These are phyloP conservation scores for Oscheius sp. DNA, from an alignment of 2,888 invertebrate species.

Conservation along the genomic window DNA sequence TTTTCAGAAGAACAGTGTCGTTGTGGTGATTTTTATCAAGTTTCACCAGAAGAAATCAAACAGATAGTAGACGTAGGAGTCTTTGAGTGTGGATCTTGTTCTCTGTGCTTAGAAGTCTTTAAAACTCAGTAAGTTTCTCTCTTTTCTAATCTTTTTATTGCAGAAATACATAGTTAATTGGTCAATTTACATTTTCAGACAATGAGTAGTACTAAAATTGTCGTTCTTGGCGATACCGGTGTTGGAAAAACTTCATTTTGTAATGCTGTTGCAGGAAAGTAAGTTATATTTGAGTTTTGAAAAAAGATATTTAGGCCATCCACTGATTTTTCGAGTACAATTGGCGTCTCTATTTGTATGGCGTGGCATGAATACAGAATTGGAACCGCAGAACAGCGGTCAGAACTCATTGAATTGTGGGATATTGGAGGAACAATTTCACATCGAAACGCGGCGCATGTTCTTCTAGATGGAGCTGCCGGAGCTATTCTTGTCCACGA, in stretches of 20 bases:
- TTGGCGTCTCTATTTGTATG: conserved; percentile 81
- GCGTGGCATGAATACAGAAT: conserved; percentile 77
- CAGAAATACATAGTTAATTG: background rate
- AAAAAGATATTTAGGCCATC: conserved; percentile 71
- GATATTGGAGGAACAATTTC: conserved; percentile 94
- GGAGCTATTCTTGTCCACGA: conserved; percentile 97
- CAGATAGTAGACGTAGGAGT: conserved; percentile 61
- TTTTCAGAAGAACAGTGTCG: conserved; percentile 49
- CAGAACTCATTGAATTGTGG: conserved; percentile 83
- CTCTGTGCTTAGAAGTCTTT: conserved; percentile 57
- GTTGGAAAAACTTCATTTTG: conserved; percentile 83
- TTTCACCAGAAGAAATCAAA: conserved; percentile 42
- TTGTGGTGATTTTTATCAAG: conserved; percentile 48
- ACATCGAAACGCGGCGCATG: conserved; percentile 77
- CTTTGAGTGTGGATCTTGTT: conserved; percentile 66
- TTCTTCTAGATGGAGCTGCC: conserved; percentile 88
- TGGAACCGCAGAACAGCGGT: conserved; percentile 57
- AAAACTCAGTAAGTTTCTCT: conserved; percentile 5
- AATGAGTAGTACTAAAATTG: conserved; percentile 76
- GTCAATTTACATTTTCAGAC: conserved; percentile 1
- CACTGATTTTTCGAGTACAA: conserved; percentile 89
- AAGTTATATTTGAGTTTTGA: conserved; percentile 17
- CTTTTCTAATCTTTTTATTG: background rate
- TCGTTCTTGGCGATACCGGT: conserved; percentile 91
- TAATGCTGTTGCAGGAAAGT: conserved; percentile 52